Base-by-base conservation (phyloP, 2,888 invertebrate species). In the Acronicta aceris region DNA sequence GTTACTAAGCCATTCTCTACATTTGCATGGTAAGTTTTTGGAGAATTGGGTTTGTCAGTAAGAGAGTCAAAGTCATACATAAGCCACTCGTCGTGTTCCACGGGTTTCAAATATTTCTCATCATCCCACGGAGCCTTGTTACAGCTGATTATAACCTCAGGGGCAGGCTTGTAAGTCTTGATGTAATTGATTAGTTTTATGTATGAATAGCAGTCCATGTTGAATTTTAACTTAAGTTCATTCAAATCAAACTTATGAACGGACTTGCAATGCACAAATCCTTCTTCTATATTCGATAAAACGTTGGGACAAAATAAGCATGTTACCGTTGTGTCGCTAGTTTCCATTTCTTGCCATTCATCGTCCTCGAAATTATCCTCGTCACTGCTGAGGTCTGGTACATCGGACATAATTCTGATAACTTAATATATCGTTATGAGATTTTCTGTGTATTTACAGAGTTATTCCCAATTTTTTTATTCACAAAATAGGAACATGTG, bases 111-210 rank as follows among this genome's bases (percentile, higher is more conserved):
- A 86, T 97, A 98, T 74, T 95, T 96, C 57, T 98, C 98, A 78
- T 96, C 96, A 12, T 96, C 95, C 98, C 98, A 98, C 6, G 96
- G 85, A 1, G 95, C 91, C 64, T 90, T 87, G 47, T 92, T 89
- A 15, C 95, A 85, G 7, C 90, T 88, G 71, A 95, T 93, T 45
- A 97, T 87, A 45, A 95, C 94, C 62, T 95, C 95, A 0, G 96
- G 89, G 51, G 89, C 90, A 1, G 96, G 91, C 67, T 96, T 96
- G 53, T 96, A 95, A 13, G 90, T 94, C 76, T 97, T 96, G 65
- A 98, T 96, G 81, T 96, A 98, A 90, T 98, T 98, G 0, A 98
- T 96, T 81, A 98, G 78, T 86, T 97, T 97, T 27, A 97, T 96
- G 76, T 97, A 97, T 0, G 97, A 96, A 89, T 98, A 98, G 81